phyloP scores from a whole-genome alignment of 2,797 vertebrate species.

The Scleropages formosus region DNA sequence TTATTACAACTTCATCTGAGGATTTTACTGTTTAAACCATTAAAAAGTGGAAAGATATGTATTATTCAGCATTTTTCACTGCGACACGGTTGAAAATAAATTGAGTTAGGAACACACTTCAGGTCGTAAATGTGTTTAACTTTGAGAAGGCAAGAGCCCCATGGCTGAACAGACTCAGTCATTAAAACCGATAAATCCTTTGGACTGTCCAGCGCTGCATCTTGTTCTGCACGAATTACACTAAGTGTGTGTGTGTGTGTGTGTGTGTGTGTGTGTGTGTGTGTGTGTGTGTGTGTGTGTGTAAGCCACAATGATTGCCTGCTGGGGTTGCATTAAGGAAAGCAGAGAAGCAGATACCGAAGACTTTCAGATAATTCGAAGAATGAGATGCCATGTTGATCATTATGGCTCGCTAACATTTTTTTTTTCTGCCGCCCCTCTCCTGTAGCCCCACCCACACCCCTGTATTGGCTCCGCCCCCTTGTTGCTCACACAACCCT shows the following conservation, averaged over 20 bases:
- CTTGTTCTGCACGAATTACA: not conserved
- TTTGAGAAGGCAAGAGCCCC: too few relatives aligned
- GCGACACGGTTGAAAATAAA: too few relatives aligned
- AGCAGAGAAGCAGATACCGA: constrained; percentile 42
- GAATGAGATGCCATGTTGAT: constrained; percentile 53
- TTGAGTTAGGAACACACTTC: too few relatives aligned
- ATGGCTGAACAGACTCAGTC: too few relatives aligned
- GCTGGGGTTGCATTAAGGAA: constrained; percentile 30
- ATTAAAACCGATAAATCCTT: too few relatives aligned
- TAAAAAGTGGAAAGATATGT: too few relatives aligned
- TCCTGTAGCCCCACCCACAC: not conserved
- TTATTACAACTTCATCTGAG: too few relatives aligned
- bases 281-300: not conserved
- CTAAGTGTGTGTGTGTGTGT: not conserved
- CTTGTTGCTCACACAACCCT: not conserved
- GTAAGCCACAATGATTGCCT: not conserved
- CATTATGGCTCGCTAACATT: constrained; percentile 52
- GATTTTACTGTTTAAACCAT: too few relatives aligned
- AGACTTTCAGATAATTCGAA: constrained; percentile 43
- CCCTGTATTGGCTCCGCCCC: constrained; percentile 32
- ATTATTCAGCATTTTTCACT: too few relatives aligned
- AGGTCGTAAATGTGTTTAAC: too few relatives aligned
- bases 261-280: not conserved
- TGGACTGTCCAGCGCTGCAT: too few relatives aligned
- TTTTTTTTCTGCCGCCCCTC: constrained; percentile 34